phyloP scores from a whole-genome alignment of 1,140 invertebrate species.

The Bombus vancouverensis region DNA sequence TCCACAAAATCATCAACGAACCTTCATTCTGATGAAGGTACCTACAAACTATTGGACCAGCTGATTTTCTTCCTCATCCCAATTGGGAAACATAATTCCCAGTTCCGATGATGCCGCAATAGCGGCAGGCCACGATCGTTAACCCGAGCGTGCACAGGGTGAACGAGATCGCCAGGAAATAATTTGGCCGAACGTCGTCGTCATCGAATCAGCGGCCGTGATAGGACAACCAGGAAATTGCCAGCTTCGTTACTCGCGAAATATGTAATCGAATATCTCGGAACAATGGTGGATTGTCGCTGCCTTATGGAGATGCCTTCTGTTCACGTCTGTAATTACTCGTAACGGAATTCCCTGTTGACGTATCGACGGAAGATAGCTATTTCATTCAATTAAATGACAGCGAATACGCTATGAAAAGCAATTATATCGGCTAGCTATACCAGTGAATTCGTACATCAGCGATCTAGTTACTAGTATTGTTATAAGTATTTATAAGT shows the following conservation, averaged over 20 bases:
- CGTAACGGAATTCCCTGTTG: constrained; percentile 58
- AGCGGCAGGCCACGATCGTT: constrained; percentile 47
- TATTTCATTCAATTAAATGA: constrained; percentile 65
- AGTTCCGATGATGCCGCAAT: constrained; percentile 1
- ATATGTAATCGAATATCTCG: constrained; percentile 61
- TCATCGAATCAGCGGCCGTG: constrained; percentile 56
- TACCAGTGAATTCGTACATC: neutral
- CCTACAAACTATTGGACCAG: neutral
- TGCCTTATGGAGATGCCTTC: constrained; percentile 49
- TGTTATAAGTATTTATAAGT: neutral
- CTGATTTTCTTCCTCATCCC: neutral
- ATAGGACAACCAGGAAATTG: constrained; percentile 60
- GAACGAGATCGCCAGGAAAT: constrained; percentile 57
- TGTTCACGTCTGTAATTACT: constrained; percentile 60
- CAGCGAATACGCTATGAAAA: neutral
- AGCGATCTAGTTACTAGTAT: neutral
- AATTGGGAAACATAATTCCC: constrained; percentile 33
- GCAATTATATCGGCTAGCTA: neutral
- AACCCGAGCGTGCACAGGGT: constrained; percentile 33
- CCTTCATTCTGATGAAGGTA: neutral
- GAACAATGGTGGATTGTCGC: constrained; percentile 48
- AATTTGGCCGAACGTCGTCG: constrained; percentile 55
- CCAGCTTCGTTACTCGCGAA: constrained; percentile 54
- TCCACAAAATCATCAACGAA: neutral
- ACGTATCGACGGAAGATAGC: constrained; percentile 57